A percentile compares a stretch with the other conserved stretches of the same genome.
Conservation (phyloP, 1,140 invertebrate genomes). For the Ganaspis sp. region DNA sequence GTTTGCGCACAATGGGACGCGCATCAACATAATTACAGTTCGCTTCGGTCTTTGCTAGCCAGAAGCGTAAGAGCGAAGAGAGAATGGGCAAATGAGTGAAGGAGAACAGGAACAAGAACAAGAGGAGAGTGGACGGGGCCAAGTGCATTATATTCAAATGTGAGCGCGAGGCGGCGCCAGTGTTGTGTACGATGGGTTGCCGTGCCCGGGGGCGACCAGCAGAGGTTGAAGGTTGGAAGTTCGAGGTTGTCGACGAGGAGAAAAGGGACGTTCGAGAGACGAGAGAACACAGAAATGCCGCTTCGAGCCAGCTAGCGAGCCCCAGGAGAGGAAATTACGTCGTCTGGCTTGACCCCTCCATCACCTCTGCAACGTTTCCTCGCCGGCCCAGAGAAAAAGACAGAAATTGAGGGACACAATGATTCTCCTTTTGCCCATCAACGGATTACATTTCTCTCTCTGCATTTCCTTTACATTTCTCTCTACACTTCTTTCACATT, state of each 20-base stretch:
- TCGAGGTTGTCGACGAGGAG: conserved; percentile 42
- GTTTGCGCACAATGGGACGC: conserved; percentile 60
- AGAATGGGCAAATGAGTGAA: conserved; percentile 45
- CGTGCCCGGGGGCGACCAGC: conserved; percentile 51
- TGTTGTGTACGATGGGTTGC: conserved; percentile 60
- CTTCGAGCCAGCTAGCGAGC: conserved; percentile 54
- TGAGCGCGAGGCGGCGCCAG: conserved; percentile 63
- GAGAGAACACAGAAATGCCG: conserved; percentile 59
- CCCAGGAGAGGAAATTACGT: conserved; percentile 70
- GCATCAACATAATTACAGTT: conserved; percentile 75
- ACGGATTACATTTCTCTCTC: not conserved
- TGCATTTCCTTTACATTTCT: not conserved
- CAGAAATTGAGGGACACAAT: conserved; percentile 34
- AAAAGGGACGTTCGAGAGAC: conserved; percentile 43
- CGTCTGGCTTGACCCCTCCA: conserved; percentile 64
- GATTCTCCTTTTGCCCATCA: not conserved
- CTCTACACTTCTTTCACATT: not conserved
- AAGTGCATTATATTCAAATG: conserved; percentile 74
- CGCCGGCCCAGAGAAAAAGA: conserved; percentile 37
- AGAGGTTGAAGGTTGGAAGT: conserved; percentile 66
- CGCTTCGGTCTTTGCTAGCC: conserved; percentile 59
- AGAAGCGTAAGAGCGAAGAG: conserved; percentile 38
- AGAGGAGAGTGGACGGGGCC: conserved; percentile 51
- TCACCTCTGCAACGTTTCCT: conserved; percentile 52
- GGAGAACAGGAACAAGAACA: conserved; percentile 18